Percentiles rank a stretch among this genome's conserved stretches.
Evolutionary conservation across 2,113 vertebrate genomes (phyloP).

Genomic region (Brachypteracias leptosomus): DNA sequence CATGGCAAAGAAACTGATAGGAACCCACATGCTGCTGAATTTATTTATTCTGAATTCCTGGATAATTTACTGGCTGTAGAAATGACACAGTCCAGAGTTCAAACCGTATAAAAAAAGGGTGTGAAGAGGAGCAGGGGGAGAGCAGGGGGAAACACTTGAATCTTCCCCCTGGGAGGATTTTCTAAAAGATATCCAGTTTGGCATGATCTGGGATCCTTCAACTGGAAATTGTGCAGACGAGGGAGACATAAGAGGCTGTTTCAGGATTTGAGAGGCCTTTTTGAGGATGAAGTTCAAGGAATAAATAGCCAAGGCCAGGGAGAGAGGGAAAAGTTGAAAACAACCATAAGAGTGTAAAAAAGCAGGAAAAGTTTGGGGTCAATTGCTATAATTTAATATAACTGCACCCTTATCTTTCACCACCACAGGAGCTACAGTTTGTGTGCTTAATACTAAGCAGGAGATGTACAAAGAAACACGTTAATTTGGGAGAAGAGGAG

Average conservation of each 20-base stretch:
- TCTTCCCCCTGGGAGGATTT: not conserved
- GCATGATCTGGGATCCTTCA: constrained; percentile 23
- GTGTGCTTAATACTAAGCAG: not conserved
- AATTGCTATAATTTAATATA: not conserved
- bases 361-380: not conserved
- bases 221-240: not conserved
- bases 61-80: not conserved
- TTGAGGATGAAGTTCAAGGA: not conserved
- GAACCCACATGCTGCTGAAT: not conserved
- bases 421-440: not conserved
- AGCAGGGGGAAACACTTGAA: not conserved
- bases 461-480: not conserved
- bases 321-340: not conserved
- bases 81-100: not conserved
- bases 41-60: not conserved
- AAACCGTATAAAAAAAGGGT: not conserved
- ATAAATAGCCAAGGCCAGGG: not conserved
- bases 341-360: not conserved
- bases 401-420: not conserved
- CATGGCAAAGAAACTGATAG: not conserved
- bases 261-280: constrained; percentile 6
- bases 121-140: not conserved
- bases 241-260: not conserved
- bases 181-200: not conserved
- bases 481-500: not conserved